Base-by-base conservation (phyloP, 2,797 vertebrate genomes). In the Natrix natrix region DNA sequence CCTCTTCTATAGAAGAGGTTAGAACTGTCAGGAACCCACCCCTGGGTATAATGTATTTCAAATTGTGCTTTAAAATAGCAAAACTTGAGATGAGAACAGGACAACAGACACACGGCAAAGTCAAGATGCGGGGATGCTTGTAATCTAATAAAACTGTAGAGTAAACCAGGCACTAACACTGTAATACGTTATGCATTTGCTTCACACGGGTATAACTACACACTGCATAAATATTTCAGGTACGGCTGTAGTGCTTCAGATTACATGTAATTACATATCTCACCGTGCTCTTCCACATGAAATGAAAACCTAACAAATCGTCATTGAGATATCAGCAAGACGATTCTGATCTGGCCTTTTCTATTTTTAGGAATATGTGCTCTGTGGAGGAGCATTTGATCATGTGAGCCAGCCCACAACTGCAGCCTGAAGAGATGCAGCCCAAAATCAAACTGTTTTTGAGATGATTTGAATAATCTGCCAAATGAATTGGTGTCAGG, bases 11-110 rank as follows among this genome's bases (percentile, higher is more conserved):
- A 37, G 32, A 37, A 37, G 32, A 37, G 32, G 32, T 37, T 37
- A 37, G 32, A 37, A 37, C 32, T 37, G 32, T 1, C 32, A 37
- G 32, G 32, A 37, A 37, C 32, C 32, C 32, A 37, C 32, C 32
- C 32, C 32, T 37, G 32, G 32, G 32, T 37, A 37, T 37, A 88
- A 88, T 61, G n/a, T 57, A 90, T 32, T 63, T 63, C 32, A 88
- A 66, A 32, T 57, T 32, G 13, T 32, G 56, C 24, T 92, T 92
- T 90, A 37, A 94, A 90, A 61, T n/a, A 69, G 74, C 60, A 90
- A 59, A 90, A 61, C 48, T 10, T 48, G 55, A 90, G 37, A 69
- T 59, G 17, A 56, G 5, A 10, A 22, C 57, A 88, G 61, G 63
- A 55, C 43, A 60, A 54, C 43, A 86, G 2, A 90, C n/a, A 57